Percentiles rank a stretch among this genome's conserved stretches.
phyloP scores from a whole-genome alignment of 2,797 vertebrate genomes.

The Eulemur mongoz region DNA sequence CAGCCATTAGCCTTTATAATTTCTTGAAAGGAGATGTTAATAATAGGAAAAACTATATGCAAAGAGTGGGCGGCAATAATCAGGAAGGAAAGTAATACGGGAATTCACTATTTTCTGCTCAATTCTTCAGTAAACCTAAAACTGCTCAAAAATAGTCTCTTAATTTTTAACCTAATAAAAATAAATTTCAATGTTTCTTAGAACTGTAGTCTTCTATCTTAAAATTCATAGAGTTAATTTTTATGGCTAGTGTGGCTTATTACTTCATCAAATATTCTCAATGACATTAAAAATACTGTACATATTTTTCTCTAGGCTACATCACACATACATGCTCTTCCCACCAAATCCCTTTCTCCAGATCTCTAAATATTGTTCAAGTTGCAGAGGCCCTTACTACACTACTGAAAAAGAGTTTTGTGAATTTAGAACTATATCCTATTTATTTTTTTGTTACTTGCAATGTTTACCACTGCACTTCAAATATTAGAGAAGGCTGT shows the following conservation, averaged over 20 bases:
- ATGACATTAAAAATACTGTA: not conserved
- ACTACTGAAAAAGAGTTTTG: not conserved
- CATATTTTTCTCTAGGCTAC: not conserved
- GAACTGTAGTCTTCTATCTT: not conserved
- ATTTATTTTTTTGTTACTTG: slow-evolving; percentile 5
- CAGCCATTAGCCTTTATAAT: not conserved
- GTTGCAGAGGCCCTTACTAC: not conserved
- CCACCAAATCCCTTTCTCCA: not conserved
- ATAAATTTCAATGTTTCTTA: not conserved
- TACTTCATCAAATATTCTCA: slow-evolving; percentile 17
- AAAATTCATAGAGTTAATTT: not conserved
- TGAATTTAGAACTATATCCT: not conserved
- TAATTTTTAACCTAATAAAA: not conserved
- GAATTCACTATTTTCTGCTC: not conserved
- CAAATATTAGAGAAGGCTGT: not conserved
- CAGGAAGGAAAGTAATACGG: not conserved
- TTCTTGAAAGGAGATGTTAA: not conserved
- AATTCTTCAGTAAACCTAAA: not conserved
- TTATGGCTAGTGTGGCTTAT: not conserved
- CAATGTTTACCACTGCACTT: not conserved
- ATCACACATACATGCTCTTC: not conserved
- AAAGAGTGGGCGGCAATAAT: too few species aligned
- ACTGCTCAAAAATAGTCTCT: not conserved
- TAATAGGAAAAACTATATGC: not conserved
- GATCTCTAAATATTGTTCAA: not conserved